These are phyloP conservation scores for Drosophila persimilis DNA, from an alignment of 1,140 invertebrate genomes.

Conservation along the genomic window DNA sequence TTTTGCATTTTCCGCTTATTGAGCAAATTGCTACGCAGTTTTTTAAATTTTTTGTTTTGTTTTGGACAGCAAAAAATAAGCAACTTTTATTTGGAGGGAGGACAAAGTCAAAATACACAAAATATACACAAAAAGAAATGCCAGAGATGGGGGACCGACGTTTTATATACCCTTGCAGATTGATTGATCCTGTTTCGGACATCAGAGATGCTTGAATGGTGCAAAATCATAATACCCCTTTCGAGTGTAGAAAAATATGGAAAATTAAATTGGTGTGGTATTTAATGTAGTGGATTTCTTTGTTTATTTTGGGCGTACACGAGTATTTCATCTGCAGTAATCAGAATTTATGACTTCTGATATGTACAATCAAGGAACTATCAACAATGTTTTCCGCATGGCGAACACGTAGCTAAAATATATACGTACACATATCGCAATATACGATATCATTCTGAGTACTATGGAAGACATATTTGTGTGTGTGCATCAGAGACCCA, in stretches of 20 bases:
- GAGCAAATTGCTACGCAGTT: constrained; percentile 32
- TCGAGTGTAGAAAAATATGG: too few species aligned
- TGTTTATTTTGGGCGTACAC: background rate
- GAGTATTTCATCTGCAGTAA: constrained; percentile 2
- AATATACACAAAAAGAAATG: constrained; percentile 11
- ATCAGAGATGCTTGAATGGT: too few species aligned
- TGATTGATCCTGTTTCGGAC: too few species aligned
- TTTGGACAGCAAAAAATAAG: constrained; percentile 15
- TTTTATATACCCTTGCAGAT: too few species aligned
- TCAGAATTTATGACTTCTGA: constrained; percentile 27
- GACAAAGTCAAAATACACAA: constrained; percentile 22
- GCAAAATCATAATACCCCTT: too few species aligned
- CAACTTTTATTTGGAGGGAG: background rate
- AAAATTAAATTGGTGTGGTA: constrained; percentile 17
- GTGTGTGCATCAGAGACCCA: background rate
- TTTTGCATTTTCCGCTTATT: constrained; percentile 23
- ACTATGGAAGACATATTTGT: too few species aligned
- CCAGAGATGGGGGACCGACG: too few species aligned
- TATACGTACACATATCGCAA: too few species aligned
- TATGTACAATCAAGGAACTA: constrained; percentile 14
- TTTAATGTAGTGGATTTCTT: constrained; percentile 1
- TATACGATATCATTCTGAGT: too few species aligned
- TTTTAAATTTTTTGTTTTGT: constrained; percentile 20
- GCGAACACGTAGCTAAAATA: constrained; percentile 37
- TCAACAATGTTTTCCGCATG: background rate